These are phyloP conservation scores for Myiozetetes cayanensis DNA, from an alignment of 2,113 vertebrate genomes.

Conservation along the genomic window DNA sequence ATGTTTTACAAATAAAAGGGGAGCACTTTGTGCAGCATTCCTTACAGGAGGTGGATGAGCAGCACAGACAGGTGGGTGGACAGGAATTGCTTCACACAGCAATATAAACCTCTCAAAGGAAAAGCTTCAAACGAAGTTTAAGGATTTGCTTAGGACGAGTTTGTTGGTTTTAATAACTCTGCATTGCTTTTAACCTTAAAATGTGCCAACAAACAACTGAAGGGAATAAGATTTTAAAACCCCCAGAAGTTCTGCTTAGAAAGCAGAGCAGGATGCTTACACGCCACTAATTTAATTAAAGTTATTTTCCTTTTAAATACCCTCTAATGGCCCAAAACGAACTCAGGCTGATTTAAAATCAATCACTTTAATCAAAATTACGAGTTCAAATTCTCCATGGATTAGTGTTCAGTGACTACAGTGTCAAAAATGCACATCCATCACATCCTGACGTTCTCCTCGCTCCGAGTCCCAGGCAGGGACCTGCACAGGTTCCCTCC, in stretches of 20 bases:
- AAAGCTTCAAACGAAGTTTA: background rate
- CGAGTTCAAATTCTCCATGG: constrained; percentile 33
- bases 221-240: background rate
- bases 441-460: background rate
- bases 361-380: constrained; percentile 63
- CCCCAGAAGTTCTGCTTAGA: background rate
- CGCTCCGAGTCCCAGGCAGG: background rate
- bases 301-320: constrained; percentile 61
- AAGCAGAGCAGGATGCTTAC: constrained; percentile 1
- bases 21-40: background rate
- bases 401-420: background rate
- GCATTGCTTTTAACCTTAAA: background rate
- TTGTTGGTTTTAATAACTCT: background rate
- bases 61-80: background rate
- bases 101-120: background rate
- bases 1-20: background rate
- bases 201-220: background rate
- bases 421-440: background rate
- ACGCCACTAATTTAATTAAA: constrained; percentile 52
- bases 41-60: background rate
- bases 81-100: background rate
- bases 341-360: constrained; percentile 53
- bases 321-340: constrained; percentile 58
- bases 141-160: background rate
- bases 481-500: accelerated